Conservation (phyloP, 2,113 vertebrate species). For the Thryonomys swinderianus region DNA sequence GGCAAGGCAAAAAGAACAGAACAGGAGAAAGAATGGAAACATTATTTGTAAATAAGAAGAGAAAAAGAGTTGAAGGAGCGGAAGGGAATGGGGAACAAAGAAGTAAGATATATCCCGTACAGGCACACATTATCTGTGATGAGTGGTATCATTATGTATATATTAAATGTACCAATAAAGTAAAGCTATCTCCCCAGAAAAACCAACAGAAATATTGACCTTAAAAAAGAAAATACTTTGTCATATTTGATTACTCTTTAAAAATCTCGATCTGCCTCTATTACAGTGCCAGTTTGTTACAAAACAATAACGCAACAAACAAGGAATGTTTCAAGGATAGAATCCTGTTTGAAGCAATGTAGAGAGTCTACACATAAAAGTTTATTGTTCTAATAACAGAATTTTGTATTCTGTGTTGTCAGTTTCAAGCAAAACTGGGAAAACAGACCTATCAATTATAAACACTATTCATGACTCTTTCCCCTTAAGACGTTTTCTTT, state of each 20-base stretch:
- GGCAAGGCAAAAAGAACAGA: background rate
- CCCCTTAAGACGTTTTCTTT: background rate
- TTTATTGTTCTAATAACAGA: constrained; percentile 5
- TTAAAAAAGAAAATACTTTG: background rate
- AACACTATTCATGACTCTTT: constrained; percentile 18
- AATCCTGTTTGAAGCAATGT: background rate
- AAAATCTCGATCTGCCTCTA: background rate
- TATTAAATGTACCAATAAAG: background rate
- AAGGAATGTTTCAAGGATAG: background rate
- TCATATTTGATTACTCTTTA: background rate
- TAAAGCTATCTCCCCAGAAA: background rate
- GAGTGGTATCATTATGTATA: background rate
- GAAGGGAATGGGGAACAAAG: background rate
- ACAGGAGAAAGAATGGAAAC: background rate
- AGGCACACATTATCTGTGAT: background rate
- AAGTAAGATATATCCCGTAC: background rate
- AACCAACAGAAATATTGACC: background rate
- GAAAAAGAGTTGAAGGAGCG: background rate
- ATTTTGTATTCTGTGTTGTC: constrained; percentile 13
- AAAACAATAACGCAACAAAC: constrained; percentile 2
- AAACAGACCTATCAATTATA: background rate
- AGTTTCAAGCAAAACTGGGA: background rate
- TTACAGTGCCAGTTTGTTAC: background rate
- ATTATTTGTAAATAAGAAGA: background rate
- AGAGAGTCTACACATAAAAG: background rate